Base-by-base conservation (phyloP, 2,888 invertebrate species). In the Lasioglossum calceatum region DNA sequence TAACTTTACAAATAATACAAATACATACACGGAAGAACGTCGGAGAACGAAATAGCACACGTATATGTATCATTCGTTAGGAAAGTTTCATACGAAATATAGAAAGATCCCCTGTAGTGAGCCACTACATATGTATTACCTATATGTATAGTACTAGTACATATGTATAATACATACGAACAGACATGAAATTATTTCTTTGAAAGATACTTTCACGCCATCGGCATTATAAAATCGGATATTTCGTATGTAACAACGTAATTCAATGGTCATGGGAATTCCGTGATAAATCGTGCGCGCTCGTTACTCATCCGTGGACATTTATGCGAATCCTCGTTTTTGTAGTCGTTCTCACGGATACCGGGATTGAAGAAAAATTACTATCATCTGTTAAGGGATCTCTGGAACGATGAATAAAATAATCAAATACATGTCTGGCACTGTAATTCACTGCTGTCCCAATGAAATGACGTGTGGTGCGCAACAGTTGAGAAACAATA, bases 401-500 rank as follows among this genome's bases (percentile, higher is more conserved):
- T 32, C 32, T 16, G 27, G 16, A 61, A 27, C 61, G 27, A 32
- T 7, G 32, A 16, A 32, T 64, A 64, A 64, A 64, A 64, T 64
- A 54, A 54, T 54, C 8, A 54, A 54, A 54, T 23, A 61, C 2
- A 58, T 58, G 10, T 14, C 27, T 14, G 61, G 1, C 14, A 14
- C 27, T 61, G 27, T 16, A 14, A 27, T 61, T 61, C 61, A 5
- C 27, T 16, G 61, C 14, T n/a, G 27, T 2, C 2, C 14, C 61
- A 7, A 27, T 5, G 32, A 64, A 32, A 27, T 16, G 32, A 27
- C 5, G 27, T 2, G 27, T 2, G 32, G 14, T 2, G 64, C 14
- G 64, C 64, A 64, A 64, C 64, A 64, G 64, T 64, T 61, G 61
- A 61, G 61, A 27, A 44, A 61, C 27, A 16, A 64, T 64, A 64